Conservation (phyloP, 2,888 invertebrate species). For the Athalia circularis region DNA sequence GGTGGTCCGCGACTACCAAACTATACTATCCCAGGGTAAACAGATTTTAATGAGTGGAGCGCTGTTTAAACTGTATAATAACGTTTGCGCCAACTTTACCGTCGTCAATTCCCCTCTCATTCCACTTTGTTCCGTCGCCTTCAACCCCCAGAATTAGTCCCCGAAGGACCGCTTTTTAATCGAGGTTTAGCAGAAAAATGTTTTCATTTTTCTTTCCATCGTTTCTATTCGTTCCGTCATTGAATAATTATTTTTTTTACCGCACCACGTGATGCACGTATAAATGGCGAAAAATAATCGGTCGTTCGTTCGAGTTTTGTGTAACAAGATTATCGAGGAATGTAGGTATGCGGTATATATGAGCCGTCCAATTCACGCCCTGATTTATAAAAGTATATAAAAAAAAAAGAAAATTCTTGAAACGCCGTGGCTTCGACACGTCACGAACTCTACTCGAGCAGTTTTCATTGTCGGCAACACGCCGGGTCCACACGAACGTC, state of each 20-base stretch:
- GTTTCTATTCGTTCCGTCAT: too few relatives aligned
- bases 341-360: too few relatives aligned
- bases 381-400: too few relatives aligned
- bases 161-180: neutral
- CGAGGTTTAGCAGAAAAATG: too few relatives aligned
- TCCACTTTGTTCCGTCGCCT: constrained; percentile 51
- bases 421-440: constrained; percentile 43
- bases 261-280: neutral
- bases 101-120: constrained; percentile 58
- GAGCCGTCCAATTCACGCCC: too few relatives aligned
- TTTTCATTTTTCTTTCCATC: too few relatives aligned
- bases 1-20: constrained; percentile 53
- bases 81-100: constrained; percentile 62
- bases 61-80: constrained; percentile 59
- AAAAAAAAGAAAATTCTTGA: constrained; percentile 5
- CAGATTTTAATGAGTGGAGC: constrained; percentile 76
- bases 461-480: constrained; percentile 55
- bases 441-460: constrained; percentile 50
- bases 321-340: neutral
- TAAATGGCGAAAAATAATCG: constrained; percentile 30
- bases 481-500: constrained; percentile 61
- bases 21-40: constrained; percentile 73
- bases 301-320: neutral
- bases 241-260: too few relatives aligned
- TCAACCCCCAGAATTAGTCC: constrained; percentile 56